Conservation (phyloP, 2,888 invertebrate genomes). For the Caenorhabditis sulstoni region DNA sequence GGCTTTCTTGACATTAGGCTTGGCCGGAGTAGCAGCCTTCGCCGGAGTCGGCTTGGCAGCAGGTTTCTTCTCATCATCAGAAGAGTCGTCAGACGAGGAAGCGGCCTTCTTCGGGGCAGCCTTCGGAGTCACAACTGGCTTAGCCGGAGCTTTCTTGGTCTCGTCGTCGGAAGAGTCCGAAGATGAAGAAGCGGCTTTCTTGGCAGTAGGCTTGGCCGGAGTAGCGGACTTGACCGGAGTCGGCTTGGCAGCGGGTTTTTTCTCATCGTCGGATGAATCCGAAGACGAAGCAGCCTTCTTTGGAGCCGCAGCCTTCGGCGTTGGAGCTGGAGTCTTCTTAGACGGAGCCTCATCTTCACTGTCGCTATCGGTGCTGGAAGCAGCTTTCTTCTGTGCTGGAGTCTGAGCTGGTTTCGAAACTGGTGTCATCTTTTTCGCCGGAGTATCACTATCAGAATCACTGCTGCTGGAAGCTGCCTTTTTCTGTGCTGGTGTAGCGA, state of each 20-base stretch:
- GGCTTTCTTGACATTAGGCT: neutral
- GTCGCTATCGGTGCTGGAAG: slow-evolving; percentile 44
- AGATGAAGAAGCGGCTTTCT: slow-evolving; percentile 45
- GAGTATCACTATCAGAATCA: slow-evolving; percentile 35
- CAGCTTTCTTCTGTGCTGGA: slow-evolving; percentile 50
- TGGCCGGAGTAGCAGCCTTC: slow-evolving; percentile 12
- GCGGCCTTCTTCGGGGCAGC: slow-evolving; percentile 42
- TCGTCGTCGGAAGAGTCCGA: slow-evolving; percentile 61
- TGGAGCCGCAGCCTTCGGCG: slow-evolving; percentile 27
- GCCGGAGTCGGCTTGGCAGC: slow-evolving; percentile 16
- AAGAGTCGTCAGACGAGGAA: slow-evolving; percentile 40
- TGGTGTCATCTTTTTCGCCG: slow-evolving; percentile 32
- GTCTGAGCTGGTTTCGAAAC: slow-evolving; percentile 42
- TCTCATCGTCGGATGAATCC: slow-evolving; percentile 53
- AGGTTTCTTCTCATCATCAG: slow-evolving; percentile 42
- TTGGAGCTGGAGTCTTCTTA: slow-evolving; percentile 32
- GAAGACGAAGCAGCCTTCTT: slow-evolving; percentile 44
- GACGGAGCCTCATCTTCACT: slow-evolving; percentile 40
- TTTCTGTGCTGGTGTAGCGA: slow-evolving; percentile 28
- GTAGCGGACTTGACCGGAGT: neutral
- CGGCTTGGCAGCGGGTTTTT: slow-evolving; percentile 34
- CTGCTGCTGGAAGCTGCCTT: slow-evolving; percentile 21
- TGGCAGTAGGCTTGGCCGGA: slow-evolving; percentile 25
- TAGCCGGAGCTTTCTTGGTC: slow-evolving; percentile 8
- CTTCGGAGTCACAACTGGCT: slow-evolving; percentile 46